Evolutionary conservation across 2,797 vertebrate genomes (phyloP), one percentile per base, ranked within the genome.

Genomic region (Allobates femoralis): DNA sequence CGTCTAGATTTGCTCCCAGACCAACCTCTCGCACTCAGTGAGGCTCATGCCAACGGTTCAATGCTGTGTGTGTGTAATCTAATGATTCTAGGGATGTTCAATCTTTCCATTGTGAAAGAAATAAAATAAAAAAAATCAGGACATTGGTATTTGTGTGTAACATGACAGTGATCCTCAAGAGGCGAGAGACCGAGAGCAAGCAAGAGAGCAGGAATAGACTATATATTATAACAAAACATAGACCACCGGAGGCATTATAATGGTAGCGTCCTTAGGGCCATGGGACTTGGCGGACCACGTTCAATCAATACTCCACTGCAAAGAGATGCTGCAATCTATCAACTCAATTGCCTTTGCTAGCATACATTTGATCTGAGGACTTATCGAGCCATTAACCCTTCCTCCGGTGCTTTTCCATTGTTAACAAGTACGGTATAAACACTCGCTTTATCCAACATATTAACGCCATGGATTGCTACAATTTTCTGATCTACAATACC

Each of bases 311-410:
- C 92, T 92, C 89, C 93, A 93, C 93, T 92, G 94, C 94, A 94
- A 94, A 90, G 89, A 94, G 94, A 96, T 95, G 93, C 93, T 94
- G 92, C 96, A 96, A 97, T 98, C 96, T 97, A 96, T 97, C 97
- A 96, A 94, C 93, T 96, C 94, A 95, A 96, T 96, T 96, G 96
- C 95, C 91, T 93, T 93, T 93, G 92, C 95, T 58, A 85, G 87
- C 95, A 95, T 92, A 89, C 92, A 94, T 93, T 86, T 76, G 88
- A 88, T 94, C 92, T 96, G 95, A 94, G 93, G 91, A 94, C 88
- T 91, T 93, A 93, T 91, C 56, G 19, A 92, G 93, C 90, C 83
- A 91, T 92, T 92, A 93, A 93, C 86, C 89, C 89, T 90, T 91
- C 82, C 37, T 23, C 56, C 85, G 82, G 77, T 46, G 73, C 60